Evolutionary conservation across 2,888 invertebrate species (phyloP).

Genomic region (Rhodophaea formosa): DNA sequence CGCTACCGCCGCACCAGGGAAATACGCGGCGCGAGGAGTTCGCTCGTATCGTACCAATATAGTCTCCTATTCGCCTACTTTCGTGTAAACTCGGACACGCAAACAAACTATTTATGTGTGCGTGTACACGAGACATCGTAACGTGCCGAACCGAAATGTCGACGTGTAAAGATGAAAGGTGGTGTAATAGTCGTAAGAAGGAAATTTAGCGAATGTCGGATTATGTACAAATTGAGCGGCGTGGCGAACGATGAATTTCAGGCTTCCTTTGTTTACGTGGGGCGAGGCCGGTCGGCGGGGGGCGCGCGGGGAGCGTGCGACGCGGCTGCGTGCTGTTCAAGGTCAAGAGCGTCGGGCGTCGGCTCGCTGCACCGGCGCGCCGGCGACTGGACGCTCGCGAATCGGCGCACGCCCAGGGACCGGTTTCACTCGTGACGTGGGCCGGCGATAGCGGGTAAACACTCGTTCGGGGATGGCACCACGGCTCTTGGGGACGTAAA

Average conservation of each 20-base stretch:
- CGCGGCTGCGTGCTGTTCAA: conserved; percentile 67
- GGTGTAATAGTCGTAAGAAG: conserved; percentile 26
- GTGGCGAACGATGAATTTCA: conserved; percentile 55
- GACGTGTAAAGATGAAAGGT: conserved; percentile 8
- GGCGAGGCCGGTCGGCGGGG: conserved; percentile 51
- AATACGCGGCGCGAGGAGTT: conserved; percentile 40
- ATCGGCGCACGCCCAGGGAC: conserved; percentile 40
- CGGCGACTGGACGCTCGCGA: conserved; percentile 42
- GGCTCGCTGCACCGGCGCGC: conserved; percentile 55
- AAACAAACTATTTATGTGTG: conserved; percentile 10
- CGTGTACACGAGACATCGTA: background rate
- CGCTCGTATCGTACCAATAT: conserved; percentile 25
- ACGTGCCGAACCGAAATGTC: conserved; percentile 6
- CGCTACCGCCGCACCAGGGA: conserved; percentile 45
- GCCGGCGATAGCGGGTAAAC: conserved; percentile 47
- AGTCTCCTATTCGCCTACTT: conserved; percentile 28
- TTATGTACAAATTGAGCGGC: conserved; percentile 30
- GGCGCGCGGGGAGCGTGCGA: conserved; percentile 31
- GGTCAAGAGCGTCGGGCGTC: conserved; percentile 74
- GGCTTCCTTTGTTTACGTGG: conserved; percentile 78
- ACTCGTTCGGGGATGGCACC: conserved; percentile 47
- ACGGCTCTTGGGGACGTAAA: conserved; percentile 45
- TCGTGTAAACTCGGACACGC: conserved; percentile 20
- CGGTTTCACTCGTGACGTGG: conserved; percentile 42
- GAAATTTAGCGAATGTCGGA: conserved; percentile 29